phyloP scores from a whole-genome alignment of 2,888 invertebrate species.

The Leptinotarsa juncta region DNA sequence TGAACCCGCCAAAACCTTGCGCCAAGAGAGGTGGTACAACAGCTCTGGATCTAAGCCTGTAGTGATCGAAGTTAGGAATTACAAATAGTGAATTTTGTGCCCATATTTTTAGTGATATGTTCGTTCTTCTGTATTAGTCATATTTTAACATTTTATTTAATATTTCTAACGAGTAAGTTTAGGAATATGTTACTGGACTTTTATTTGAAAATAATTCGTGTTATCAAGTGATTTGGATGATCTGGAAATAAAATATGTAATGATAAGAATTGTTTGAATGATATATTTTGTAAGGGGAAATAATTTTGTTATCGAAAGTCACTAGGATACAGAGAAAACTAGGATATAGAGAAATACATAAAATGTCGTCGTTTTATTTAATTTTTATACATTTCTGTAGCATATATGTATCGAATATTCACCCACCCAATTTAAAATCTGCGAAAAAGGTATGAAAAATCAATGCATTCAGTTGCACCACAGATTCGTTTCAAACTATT shows the following conservation, averaged over 20 bases:
- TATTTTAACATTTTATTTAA: constrained; percentile 28
- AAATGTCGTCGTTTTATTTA: too few relatives aligned
- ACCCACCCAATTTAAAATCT: too few relatives aligned
- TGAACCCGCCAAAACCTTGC: constrained; percentile 62
- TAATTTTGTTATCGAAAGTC: too few relatives aligned
- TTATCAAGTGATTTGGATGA: neutral
- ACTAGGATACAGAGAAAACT: too few relatives aligned
- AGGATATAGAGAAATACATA: too few relatives aligned
- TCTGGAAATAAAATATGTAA: neutral
- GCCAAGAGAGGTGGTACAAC: constrained; percentile 67
- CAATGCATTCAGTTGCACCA: too few relatives aligned
- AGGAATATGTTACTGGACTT: neutral
- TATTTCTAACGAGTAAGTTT: constrained; percentile 3
- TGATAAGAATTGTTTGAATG: too few relatives aligned
- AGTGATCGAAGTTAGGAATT: constrained; percentile 72
- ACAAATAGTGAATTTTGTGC: constrained; percentile 41
- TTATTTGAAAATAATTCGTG: neutral
- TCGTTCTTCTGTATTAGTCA: constrained; percentile 22
- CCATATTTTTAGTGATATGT: constrained; percentile 29
- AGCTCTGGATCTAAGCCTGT: constrained; percentile 67
- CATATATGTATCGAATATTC: too few relatives aligned
- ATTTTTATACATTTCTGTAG: too few relatives aligned
- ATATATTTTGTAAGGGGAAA: too few relatives aligned
- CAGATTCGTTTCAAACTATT: too few relatives aligned
- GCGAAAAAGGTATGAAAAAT: too few relatives aligned